Conservation (phyloP, 2,113 vertebrate species). For the Syngnathus scovelli region DNA sequence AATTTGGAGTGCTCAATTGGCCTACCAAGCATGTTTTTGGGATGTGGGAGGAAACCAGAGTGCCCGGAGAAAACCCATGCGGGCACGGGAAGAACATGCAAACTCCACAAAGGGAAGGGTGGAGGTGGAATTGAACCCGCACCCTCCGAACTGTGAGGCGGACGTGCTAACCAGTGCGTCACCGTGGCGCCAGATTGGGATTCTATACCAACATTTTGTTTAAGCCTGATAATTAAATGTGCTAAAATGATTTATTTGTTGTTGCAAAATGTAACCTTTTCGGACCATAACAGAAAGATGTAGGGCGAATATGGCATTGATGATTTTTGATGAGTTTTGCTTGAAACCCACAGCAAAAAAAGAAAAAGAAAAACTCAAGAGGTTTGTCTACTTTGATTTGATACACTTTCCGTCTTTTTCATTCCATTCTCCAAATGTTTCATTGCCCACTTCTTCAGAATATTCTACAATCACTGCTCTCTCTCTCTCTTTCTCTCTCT, state of each 20-base stretch:
- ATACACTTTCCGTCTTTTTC: not conserved
- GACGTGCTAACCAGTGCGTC: no score
- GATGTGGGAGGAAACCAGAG: no score
- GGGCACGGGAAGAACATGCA: no score
- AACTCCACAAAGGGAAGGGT: no score
- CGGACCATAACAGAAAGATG: not conserved
- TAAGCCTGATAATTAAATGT: not conserved
- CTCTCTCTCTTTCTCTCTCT: not conserved
- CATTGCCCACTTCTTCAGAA: constrained; percentile 17
- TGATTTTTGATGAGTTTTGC: not conserved
- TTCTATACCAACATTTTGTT: not conserved
- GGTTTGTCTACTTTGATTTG: not conserved
- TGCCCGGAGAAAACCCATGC: no score
- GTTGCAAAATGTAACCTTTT: not conserved
- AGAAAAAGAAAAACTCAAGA: not conserved
- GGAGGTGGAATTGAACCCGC: no score
- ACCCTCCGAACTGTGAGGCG: no score
- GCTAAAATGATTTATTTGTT: not conserved
- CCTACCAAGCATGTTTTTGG: no score
- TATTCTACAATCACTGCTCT: constrained; percentile 29
- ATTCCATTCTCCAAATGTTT: constrained; percentile 4
- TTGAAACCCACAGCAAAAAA: not conserved
- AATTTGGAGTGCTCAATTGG: no score
- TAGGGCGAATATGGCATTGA: not conserved
- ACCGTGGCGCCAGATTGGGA: no score